Conservation (phyloP, 2,113 vertebrate genomes). For the Prunella himalayana region DNA sequence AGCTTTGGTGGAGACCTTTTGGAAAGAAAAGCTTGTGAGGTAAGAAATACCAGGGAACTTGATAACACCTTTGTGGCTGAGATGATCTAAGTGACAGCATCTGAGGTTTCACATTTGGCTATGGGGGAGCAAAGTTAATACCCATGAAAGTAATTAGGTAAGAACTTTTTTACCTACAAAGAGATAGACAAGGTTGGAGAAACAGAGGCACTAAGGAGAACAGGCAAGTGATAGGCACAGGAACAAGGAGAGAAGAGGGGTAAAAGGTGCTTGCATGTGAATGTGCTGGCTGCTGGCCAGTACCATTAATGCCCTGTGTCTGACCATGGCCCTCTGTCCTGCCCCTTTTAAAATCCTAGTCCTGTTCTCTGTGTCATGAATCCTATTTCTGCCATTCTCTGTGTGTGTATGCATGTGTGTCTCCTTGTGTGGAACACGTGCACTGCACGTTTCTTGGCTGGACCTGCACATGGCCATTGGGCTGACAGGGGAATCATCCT, state of each 20-base stretch:
- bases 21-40: not conserved
- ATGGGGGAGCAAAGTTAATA: not conserved
- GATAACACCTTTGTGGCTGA: fast-evolving
- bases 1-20: not conserved
- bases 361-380: not conserved
- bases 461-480: not conserved
- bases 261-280: not conserved
- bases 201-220: not conserved
- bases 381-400: not conserved
- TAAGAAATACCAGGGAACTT: not conserved
- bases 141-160: not conserved
- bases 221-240: not conserved
- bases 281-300: not conserved
- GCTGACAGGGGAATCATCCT: not conserved
- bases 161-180: not conserved
- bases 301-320: not conserved
- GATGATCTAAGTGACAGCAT: not conserved
- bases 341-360: not conserved
- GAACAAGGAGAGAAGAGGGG: not conserved
- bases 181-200: not conserved
- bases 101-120: not conserved
- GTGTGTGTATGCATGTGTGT: too few species aligned
- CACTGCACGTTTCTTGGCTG: not conserved
- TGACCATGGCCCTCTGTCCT: not conserved
- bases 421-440: not conserved